A percentile compares a stretch with the other conserved stretches of the same genome.
phyloP scores from a whole-genome alignment of 2,888 invertebrate species.

The Sinodicranocentrus sp. region DNA sequence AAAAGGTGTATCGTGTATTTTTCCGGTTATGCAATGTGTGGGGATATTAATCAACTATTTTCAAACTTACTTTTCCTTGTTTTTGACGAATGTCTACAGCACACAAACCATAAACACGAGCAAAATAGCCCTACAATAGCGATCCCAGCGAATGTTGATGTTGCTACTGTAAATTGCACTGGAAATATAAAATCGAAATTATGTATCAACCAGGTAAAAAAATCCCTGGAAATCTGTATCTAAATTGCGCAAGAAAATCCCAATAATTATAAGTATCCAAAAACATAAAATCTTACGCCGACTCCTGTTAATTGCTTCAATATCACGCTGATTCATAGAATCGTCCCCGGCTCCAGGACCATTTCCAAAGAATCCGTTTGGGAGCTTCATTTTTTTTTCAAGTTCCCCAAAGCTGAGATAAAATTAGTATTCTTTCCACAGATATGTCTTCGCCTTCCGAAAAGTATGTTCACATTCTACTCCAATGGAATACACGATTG shows the following conservation, averaged over 20 bases:
- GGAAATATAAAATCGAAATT: neutral
- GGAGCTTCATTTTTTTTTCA: neutral
- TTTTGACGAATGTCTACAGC: slow-evolving; percentile 52
- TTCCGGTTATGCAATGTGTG: no score
- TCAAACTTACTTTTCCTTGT: slow-evolving; percentile 55
- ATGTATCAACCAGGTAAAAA: neutral
- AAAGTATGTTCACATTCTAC: no score
- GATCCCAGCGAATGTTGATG: slow-evolving; percentile 60
- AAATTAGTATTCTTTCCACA: no score
- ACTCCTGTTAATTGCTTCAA: slow-evolving; percentile 35
- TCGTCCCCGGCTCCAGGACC: slow-evolving; percentile 45
- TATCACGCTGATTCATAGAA: slow-evolving; percentile 28
- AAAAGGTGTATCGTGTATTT: no score
- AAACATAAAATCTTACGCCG: slow-evolving; percentile 18
- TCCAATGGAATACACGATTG: no score
- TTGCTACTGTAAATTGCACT: slow-evolving; percentile 62
- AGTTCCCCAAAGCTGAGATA: no score
- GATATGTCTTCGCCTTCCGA: no score
- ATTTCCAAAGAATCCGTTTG: slow-evolving; percentile 51
- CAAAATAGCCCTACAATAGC: slow-evolving; percentile 63
- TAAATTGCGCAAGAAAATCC: no score
- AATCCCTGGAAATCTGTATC: no score
- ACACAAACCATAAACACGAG: slow-evolving; percentile 58
- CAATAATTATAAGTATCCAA: no score
- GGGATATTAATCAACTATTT: neutral